A percentile compares a stretch with the other conserved stretches of the same genome.
Evolutionary conservation across 2,888 invertebrate species (phyloP).

Genomic region (Terebella lapidaria): DNA sequence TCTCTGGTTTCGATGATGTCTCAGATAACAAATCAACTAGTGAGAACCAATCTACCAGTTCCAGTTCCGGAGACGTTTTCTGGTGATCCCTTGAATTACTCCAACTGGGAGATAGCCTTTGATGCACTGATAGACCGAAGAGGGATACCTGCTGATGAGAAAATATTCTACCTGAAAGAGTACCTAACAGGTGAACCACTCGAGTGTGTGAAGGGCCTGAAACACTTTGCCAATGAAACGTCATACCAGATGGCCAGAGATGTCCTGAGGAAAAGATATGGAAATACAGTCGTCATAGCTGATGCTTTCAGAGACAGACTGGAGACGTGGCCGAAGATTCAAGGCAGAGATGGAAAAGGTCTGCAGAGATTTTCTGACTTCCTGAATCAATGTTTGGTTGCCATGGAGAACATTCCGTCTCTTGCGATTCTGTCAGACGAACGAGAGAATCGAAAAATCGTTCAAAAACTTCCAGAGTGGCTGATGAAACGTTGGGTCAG

Average conservation of each 20-base stretch:
- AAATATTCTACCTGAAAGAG: conserved; percentile 22
- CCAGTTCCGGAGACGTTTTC: conserved; percentile 19
- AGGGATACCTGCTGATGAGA: conserved; percentile 16
- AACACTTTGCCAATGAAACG: too few species aligned
- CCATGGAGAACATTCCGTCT: neutral
- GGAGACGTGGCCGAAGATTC: neutral
- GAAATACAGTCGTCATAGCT: conserved; percentile 19
- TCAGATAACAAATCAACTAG: too few species aligned
- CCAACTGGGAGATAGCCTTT: conserved; percentile 23
- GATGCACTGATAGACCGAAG: conserved; percentile 12
- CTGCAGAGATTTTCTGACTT: neutral
- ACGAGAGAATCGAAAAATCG: conserved; percentile 17
- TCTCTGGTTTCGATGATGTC: too few species aligned
- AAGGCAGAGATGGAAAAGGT: neutral
- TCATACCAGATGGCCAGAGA: too few species aligned
- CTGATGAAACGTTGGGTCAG: conserved; percentile 14
- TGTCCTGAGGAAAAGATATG: too few species aligned
- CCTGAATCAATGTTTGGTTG: neutral
- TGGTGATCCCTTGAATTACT: conserved; percentile 21
- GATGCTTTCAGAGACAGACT: neutral
- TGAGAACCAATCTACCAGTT: conserved; percentile 12
- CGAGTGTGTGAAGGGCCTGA: conserved; percentile 22
- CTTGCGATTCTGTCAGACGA: neutral
- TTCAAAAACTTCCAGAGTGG: conserved; percentile 20
- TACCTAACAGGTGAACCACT: conserved; percentile 23